Evolutionary conservation across 2,888 invertebrate species (phyloP).

Genomic region (Bugulina stolonifera): DNA sequence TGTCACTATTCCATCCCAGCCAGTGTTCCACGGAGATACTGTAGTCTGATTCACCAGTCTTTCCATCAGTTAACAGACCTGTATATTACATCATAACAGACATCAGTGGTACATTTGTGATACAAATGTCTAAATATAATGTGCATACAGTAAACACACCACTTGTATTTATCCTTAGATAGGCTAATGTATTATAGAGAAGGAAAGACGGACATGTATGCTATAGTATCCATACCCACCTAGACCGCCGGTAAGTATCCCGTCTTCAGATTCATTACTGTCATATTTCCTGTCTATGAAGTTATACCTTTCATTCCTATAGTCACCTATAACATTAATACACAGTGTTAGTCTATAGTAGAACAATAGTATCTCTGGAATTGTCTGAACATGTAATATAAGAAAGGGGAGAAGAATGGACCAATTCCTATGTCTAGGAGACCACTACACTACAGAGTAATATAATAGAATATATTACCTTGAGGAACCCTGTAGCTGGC

Average conservation of each 20-base stretch:
- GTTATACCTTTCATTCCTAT: neutral
- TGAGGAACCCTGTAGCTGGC: constrained; percentile 34
- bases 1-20: constrained; percentile 73
- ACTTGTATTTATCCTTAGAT: no score
- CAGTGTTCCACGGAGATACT: constrained; percentile 68
- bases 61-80: constrained; percentile 76
- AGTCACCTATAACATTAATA: neutral
- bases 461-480: no score
- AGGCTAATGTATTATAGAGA: neutral
- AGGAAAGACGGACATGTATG: neutral
- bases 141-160: no score
- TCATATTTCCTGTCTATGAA: neutral
- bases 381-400: no score
- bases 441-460: no score
- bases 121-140: no score
- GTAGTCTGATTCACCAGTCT: constrained; percentile 70
- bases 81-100: constrained; percentile 73
- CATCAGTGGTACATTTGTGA: no score
- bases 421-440: no score
- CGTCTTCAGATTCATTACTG: neutral
- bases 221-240: neutral
- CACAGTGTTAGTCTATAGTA: no score
- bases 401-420: no score
- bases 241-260: neutral
- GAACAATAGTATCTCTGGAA: no score